Evolutionary conservation across 2,888 invertebrate species (phyloP).

Genomic region (Morpho achilles): DNA sequence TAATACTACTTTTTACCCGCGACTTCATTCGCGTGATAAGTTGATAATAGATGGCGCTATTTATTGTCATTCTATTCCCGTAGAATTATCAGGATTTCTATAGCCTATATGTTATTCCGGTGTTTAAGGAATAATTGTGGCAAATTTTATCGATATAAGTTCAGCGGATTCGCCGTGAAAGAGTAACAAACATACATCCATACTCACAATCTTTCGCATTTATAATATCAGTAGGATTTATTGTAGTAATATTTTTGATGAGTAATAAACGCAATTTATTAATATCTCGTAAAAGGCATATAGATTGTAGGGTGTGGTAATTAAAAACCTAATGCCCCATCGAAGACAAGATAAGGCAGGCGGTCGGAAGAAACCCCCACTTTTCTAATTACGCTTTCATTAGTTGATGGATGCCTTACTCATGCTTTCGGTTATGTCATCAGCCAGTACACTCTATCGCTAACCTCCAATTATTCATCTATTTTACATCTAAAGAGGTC

Average conservation of each 20-base stretch:
- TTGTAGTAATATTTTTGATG: not conserved
- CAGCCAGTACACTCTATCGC: conserved; percentile 3
- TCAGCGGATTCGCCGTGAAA: no score
- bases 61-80: no score
- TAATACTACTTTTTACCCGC: no score
- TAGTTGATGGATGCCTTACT: conserved; percentile 68
- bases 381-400: conserved; percentile 76
- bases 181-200: no score
- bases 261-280: conserved; percentile 8
- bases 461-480: conserved; percentile 14
- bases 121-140: no score
- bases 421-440: conserved; percentile 29
- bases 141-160: no score
- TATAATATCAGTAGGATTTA: no score
- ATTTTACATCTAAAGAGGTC: conserved; percentile 6
- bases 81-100: no score
- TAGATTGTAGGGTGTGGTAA: conserved; percentile 50
- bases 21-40: no score
- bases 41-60: no score
- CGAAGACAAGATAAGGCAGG: conserved; percentile 75
- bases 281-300: conserved; percentile 23
- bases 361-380: conserved; percentile 72
- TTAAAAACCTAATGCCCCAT: conserved; percentile 71
- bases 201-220: no score
- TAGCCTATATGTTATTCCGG: no score